phyloP scores from a whole-genome alignment of 2,113 vertebrate species.

The Emydocephalus ijimae region DNA sequence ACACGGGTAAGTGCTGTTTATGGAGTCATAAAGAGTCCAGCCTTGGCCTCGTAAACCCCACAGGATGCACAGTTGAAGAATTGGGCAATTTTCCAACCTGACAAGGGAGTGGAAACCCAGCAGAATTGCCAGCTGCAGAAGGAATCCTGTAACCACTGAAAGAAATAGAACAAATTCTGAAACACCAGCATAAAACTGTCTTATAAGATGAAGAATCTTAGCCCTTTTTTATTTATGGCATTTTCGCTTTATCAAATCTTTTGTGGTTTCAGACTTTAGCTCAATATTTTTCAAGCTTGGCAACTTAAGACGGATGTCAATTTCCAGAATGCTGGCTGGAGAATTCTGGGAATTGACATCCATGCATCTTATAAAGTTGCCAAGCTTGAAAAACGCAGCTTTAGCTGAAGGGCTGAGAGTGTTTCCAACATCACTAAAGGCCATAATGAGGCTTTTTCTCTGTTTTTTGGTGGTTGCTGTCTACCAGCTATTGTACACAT shows the following conservation, averaged over 20 bases:
- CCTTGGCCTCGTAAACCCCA: background rate
- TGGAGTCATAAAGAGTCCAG: background rate
- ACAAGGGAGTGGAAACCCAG: background rate
- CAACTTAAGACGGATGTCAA: background rate
- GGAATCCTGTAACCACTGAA: background rate
- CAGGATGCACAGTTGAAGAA: background rate
- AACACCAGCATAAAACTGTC: background rate
- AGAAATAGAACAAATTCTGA: background rate
- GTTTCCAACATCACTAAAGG: background rate
- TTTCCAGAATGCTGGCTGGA: background rate
- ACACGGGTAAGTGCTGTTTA: slow-evolving; percentile 6
- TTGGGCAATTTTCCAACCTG: background rate
- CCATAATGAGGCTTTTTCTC: background rate
- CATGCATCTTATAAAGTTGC: background rate
- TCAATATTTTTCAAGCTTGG: background rate
- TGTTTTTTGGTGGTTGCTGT: background rate
- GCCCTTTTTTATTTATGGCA: background rate
- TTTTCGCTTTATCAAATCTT: background rate
- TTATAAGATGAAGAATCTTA: background rate
- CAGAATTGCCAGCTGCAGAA: background rate
- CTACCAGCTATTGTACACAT: background rate
- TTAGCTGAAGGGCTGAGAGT: background rate
- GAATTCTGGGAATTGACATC: background rate
- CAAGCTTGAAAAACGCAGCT: background rate
- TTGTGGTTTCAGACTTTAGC: background rate